Evolutionary conservation across 1,140 invertebrate genomes (phyloP), one percentile per base, ranked within the genome.

Genomic region (Wasmannia auropunctata): DNA sequence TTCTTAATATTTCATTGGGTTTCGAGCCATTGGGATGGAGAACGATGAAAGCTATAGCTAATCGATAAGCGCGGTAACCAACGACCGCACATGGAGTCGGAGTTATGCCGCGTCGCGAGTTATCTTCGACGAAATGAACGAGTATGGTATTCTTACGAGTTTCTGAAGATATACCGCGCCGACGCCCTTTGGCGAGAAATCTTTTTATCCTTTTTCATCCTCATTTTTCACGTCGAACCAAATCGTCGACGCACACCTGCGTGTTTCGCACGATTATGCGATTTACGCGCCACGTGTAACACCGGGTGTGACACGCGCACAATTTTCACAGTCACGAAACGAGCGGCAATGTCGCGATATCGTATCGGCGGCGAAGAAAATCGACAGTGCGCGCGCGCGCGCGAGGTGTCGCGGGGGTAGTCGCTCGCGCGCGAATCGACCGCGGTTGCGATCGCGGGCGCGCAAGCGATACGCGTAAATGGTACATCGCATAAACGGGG

Each of bases 161-260:
- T 63, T 46, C 25, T 11, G 43, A 43, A 62, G 16, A 37, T 34
- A 31, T 25, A 56, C 22, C 10, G 22, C n/a, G 37, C 22, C 14
- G 37, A 60, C 4, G 5, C n/a, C 22, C n/a, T n/a, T 62, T 46
- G n/a, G 11, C 1, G 16, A n/a, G 37, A 63, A n/a, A 43, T 40
- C 22, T 40, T 43, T n/a, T 43, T 54, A n/a, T 46, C 16, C 31
- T 31, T 34, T 5, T 7, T 40, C 40, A 67, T 51, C 10, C 11
- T 40, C 40, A 67, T 51, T 25, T 69, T 46, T 74, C 16, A 60
- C 8, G 10, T 69, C 31, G 25, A 16, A 7, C 37, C 31, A 16
- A 72, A 58, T 79, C 40, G 63, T 81, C 34, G 22, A 79, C 28
- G 51, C 25, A 83, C 67, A 74, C 79, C 67, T 83, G 67, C 67